Evolutionary conservation across 2,113 vertebrate genomes (phyloP).

Genomic region (Eupsittula cactorum): DNA sequence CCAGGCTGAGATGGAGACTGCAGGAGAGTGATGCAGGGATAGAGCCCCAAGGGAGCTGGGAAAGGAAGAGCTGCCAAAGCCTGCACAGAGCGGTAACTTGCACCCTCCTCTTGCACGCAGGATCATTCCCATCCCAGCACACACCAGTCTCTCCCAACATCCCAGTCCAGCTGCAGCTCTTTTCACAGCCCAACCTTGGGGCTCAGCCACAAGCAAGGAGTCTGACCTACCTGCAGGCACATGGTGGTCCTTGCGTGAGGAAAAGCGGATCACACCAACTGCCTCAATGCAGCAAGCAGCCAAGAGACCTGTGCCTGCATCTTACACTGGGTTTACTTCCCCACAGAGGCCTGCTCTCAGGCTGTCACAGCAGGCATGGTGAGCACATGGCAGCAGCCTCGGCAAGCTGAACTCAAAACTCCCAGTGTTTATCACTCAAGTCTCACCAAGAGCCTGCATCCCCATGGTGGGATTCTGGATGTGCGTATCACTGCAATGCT

Average conservation of each 20-base stretch:
- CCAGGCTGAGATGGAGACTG: neutral
- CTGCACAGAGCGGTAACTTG: neutral
- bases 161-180: neutral
- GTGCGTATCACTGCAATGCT: neutral
- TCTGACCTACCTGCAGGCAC: neutral
- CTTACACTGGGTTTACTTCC: neutral
- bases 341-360: neutral
- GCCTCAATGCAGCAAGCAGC: too few species aligned
- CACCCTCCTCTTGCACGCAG: neutral
- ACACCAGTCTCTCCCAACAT: neutral
- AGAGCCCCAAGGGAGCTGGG: neutral
- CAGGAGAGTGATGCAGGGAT: fast-evolving
- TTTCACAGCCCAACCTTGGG: neutral
- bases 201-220: neutral
- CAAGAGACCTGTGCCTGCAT: neutral
- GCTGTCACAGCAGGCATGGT: neutral
- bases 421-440: fast-evolving
- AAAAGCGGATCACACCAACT: neutral
- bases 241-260: neutral
- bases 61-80: neutral
- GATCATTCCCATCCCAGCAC: fast-evolving
- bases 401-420: neutral
- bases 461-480: neutral
- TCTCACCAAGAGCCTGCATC: neutral
- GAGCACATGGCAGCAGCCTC: neutral